These are phyloP conservation scores for Drosophila pseudoananassae DNA, from an alignment of 1,140 invertebrate genomes.

Conservation along the genomic window DNA sequence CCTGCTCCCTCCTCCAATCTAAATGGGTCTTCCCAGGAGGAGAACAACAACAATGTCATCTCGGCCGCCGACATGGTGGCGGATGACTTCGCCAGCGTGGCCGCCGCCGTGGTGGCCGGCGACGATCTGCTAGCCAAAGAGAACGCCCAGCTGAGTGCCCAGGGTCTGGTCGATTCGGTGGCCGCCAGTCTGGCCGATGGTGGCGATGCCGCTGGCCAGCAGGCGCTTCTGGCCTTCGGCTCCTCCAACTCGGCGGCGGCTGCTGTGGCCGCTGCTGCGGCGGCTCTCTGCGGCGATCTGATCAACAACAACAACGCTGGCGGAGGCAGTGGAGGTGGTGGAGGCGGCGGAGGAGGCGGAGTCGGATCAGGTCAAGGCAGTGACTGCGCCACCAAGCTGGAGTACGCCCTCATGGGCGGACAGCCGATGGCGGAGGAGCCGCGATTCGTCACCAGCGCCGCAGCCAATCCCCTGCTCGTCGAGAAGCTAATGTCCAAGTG, in stretches of 20 bases:
- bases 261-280: constrained; percentile 45
- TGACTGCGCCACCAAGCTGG: constrained; percentile 47
- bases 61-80: constrained; percentile 27
- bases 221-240: constrained; percentile 59
- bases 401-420: constrained; percentile 47
- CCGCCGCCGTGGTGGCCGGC: constrained; percentile 60
- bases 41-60: constrained; percentile 79
- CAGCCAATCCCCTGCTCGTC: constrained; percentile 79
- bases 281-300: constrained; percentile 60
- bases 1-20: constrained; percentile 21
- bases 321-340: constrained; percentile 6
- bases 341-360: constrained; percentile 9
- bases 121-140: constrained; percentile 73
- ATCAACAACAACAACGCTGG: constrained; percentile 61
- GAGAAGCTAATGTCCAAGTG: constrained; percentile 82
- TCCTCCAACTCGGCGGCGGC: constrained; percentile 49
- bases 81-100: constrained; percentile 70
- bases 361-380: not conserved
- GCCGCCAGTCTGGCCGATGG: constrained; percentile 61
- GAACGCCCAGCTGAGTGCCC: constrained; percentile 65
- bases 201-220: constrained; percentile 27
- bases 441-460: constrained; percentile 74
- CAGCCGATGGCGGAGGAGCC: constrained; percentile 62
- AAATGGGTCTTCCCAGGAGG: constrained; percentile 69
- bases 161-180: constrained; percentile 65